phyloP scores from a whole-genome alignment of 30 jellyfish, hydroid and myxozoan species.

The Hydra vulgaris region DNA sequence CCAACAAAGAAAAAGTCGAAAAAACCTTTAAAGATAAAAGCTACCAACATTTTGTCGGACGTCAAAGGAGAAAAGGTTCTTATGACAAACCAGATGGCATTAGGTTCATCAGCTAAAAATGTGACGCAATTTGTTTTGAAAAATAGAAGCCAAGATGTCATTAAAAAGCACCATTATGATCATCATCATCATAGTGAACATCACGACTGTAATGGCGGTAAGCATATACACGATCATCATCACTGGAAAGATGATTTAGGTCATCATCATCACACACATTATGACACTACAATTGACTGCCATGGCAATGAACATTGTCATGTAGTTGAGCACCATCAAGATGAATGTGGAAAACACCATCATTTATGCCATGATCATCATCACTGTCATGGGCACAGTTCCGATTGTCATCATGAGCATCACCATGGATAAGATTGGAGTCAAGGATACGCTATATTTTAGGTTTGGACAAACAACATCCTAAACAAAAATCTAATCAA shows the following conservation, averaged over 20 bases:
- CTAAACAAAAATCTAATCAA: too few species aligned
- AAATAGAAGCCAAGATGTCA: not conserved
- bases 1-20: not conserved
- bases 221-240: slow-evolving; percentile 8
- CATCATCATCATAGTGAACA: not conserved
- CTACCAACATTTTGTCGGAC: not conserved
- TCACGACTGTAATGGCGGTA: slow-evolving; percentile 4
- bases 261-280: slow-evolving; percentile 1
- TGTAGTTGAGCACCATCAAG: not conserved
- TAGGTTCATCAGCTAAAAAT: slow-evolving; percentile 2
- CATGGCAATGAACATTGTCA: slow-evolving; percentile 3
- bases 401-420: not conserved
- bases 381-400: not conserved
- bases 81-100: not conserved
- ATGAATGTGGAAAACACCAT: not conserved
- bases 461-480: too few species aligned
- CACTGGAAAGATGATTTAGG: slow-evolving; percentile 10
- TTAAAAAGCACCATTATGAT: not conserved
- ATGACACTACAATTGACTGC: not conserved
- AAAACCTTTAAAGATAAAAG: not conserved
- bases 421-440: too few species aligned
- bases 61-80: not conserved
- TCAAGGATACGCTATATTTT: too few species aligned
- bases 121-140: not conserved
- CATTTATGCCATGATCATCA: slow-evolving; percentile 2